Base-by-base conservation (phyloP, 2,888 invertebrate genomes). In the Ecliptopera silaceata region DNA sequence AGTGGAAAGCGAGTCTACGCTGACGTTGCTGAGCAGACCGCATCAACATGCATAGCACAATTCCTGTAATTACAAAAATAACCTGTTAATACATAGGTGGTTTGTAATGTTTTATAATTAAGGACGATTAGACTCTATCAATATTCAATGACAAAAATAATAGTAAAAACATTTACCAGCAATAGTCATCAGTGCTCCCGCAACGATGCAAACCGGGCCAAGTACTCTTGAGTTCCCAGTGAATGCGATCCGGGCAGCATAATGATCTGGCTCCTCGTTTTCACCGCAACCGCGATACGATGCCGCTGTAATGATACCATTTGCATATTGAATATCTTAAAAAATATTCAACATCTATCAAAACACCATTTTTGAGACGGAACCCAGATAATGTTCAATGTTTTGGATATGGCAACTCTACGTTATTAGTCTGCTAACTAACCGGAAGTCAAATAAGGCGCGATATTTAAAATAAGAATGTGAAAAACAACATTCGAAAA, bases 241-340 rank as follows among this genome's bases (percentile, higher is more conserved):
- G 80, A 95, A 94, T 31, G 94, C 94, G 70, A 95, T 94, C 62
- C 95, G 88, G 36, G 94, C 94, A 43, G 93, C 94, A 73, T 95
- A 95, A 75, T 94, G 93, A 73, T 95, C 94, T 1, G 94, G 94
- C 74, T 94, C 94, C 79, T 95, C 95, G 73, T 94, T 94, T 71
- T 93, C 94, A 43, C 94, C 94, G 50, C 94, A 95, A 53, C 95
- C 95, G 59, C 95, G 93, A 80, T 95, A 95, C 29, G 95, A 95
- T 44, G 95, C 95, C 79, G 94, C 95, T 94, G 91, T 22, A 77
- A 44, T 31, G 13, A 43, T 59, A 31, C n/a, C 20, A 50, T 61
- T 57, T 50, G 44, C 45, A 10, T 13, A 4, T 64, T 46, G 34
- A 5, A 32, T 13, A 36, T 11, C 6, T 12, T n/a, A n/a, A n/a